Conservation (phyloP, 23 tunicate species). For the Ascidia mentula region DNA sequence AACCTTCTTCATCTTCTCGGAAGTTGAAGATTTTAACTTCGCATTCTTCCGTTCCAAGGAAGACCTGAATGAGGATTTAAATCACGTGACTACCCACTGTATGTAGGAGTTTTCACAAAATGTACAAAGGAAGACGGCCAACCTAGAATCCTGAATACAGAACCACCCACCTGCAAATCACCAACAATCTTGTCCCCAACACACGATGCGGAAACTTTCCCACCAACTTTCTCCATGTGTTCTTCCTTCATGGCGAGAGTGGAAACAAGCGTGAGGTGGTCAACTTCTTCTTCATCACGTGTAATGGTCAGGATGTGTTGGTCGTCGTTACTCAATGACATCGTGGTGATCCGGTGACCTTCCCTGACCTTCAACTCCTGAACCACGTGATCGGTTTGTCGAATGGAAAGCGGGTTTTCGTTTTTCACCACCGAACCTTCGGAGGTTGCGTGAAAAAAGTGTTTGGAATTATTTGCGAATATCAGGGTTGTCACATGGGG, state of each 20-base stretch:
- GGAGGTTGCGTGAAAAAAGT: not conserved
- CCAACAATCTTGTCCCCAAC: not conserved
- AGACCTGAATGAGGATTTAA: too few species aligned
- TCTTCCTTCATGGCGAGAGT: not conserved
- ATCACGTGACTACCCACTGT: too few species aligned
- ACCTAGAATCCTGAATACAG: too few species aligned
- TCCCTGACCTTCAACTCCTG: not conserved
- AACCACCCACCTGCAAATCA: not conserved
- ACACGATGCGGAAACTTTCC: not conserved
- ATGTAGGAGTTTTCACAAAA: too few species aligned
- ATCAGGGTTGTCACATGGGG: not conserved
- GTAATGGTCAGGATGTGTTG: conserved; percentile 5
- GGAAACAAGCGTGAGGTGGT: not conserved
- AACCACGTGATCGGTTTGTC: not conserved
- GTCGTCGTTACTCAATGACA: conserved; percentile 6
- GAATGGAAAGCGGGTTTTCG: not conserved
- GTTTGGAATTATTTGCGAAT: conserved; percentile 6
- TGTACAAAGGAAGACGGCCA: too few species aligned
- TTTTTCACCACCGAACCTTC: not conserved
- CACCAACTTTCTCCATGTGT: not conserved
- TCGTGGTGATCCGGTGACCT: not conserved
- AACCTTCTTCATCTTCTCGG: not conserved
- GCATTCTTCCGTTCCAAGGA: conserved; percentile 22
- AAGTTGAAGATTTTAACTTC: conserved; percentile 4
- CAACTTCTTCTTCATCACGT: not conserved